phyloP scores from a whole-genome alignment of 2,113 vertebrate species.

The Microcebus ravelobensis region DNA sequence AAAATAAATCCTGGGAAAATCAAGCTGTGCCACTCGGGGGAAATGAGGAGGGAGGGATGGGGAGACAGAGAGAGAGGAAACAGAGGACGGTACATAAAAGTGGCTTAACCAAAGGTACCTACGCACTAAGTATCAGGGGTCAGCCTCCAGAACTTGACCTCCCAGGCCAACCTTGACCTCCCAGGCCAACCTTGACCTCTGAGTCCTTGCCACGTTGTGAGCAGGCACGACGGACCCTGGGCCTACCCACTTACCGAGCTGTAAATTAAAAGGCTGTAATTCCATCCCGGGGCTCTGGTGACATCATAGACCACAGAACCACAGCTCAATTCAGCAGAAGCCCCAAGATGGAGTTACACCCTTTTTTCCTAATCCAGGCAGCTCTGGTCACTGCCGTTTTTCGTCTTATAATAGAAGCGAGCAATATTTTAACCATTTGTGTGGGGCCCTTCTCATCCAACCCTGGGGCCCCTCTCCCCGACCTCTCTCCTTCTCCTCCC shows the following conservation, averaged over 20 bases:
- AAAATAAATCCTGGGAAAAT: conserved; percentile 51
- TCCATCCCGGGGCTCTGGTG: conserved; percentile 70
- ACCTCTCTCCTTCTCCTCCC: not conserved
- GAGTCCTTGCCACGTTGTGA: not conserved
- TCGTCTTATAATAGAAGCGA: conserved; percentile 64
- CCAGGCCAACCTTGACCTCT: not conserved
- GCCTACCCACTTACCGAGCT: not conserved
- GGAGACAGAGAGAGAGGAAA: not conserved
- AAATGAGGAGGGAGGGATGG: not conserved
- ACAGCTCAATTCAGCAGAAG: conserved; percentile 74
- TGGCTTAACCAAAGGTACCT: not conserved
- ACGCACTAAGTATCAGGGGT: too few relatives aligned
- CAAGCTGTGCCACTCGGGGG: not conserved
- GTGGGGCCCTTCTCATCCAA: not conserved
- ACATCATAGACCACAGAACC: conserved; percentile 80
- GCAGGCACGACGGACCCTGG: not conserved
- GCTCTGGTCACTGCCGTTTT: conserved; percentile 71
- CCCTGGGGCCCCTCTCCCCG: not conserved
- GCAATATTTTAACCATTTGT: conserved; percentile 56
- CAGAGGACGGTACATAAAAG: not conserved
- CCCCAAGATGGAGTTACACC: conserved; percentile 78
- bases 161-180: not conserved
- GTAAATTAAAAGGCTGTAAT: conserved; percentile 68
- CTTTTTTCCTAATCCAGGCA: conserved; percentile 76
- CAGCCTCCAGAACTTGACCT: not conserved